These are phyloP conservation scores for Drosophila peninsularis DNA, from an alignment of 2,888 invertebrate species.

Conservation along the genomic window DNA sequence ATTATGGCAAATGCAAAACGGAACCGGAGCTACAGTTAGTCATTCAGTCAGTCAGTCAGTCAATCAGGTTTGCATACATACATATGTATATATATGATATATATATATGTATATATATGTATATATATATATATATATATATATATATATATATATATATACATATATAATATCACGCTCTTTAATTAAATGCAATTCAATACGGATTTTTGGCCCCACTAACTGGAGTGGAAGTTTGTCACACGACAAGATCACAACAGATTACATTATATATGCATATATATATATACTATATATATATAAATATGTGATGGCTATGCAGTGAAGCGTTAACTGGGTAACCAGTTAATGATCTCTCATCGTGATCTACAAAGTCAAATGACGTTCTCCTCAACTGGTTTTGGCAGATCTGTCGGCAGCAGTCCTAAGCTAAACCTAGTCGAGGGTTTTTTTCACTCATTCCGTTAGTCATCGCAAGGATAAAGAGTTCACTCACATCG, in stretches of 20 bases:
- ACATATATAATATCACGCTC: neutral
- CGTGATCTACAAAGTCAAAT: neutral
- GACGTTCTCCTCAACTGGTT: conserved; percentile 31
- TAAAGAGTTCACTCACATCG: conserved; percentile 19
- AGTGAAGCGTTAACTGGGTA: conserved; percentile 21
- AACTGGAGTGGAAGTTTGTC: conserved; percentile 37
- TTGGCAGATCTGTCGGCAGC: neutral
- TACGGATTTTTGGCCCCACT: conserved; percentile 1
- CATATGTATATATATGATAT: neutral
- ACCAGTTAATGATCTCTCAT: conserved; percentile 18
- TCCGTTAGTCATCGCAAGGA: conserved; percentile 34
- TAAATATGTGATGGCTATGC: neutral
- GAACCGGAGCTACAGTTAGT: conserved; percentile 32
- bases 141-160: neutral
- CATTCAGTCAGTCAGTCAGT: conserved; percentile 1
- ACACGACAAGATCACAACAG: neutral
- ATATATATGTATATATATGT: neutral
- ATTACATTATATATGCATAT: neutral
- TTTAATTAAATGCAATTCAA: conserved; percentile 8
- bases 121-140: neutral
- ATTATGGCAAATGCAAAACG: conserved; percentile 41
- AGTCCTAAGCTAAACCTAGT: neutral
- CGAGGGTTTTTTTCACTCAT: neutral
- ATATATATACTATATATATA: conserved; percentile 1
- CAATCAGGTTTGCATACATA: conserved; percentile 13